Evolutionary conservation across 1,140 invertebrate species (phyloP).

Genomic region (Helicoverpa armigera): DNA sequence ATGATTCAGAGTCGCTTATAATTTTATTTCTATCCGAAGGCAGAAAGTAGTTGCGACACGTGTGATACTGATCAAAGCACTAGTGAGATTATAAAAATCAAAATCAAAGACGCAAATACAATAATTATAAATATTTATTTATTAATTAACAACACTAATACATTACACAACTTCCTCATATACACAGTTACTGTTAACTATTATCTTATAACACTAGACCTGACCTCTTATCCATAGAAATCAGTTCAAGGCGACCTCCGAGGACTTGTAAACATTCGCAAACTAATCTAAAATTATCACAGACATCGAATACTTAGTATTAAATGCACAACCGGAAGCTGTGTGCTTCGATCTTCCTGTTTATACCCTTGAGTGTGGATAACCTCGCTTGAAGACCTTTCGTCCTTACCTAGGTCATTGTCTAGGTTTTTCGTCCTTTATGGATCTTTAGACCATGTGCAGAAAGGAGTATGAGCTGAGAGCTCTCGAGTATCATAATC

Average conservation of each 20-base stretch:
- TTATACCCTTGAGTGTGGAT: background rate
- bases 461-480: no score
- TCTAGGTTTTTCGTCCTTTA: no score
- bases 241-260: constrained; percentile 21
- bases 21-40: no score
- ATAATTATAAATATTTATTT: background rate
- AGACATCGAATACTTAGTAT: constrained; percentile 37
- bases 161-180: constrained; percentile 15
- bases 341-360: background rate
- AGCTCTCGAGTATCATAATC: no score
- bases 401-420: background rate
- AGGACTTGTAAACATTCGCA: constrained; percentile 9
- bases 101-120: background rate
- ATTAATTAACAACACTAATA: background rate
- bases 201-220: background rate
- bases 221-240: constrained; percentile 17
- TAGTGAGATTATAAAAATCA: background rate
- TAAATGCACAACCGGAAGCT: constrained; percentile 27
- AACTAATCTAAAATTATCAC: constrained; percentile 41
- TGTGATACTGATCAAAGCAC: no score
- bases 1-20: no score
- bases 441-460: no score
- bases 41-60: no score
- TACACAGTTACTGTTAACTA: background rate
- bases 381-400: background rate